Evolutionary conservation across 2,888 invertebrate genomes (phyloP), one percentile per base, ranked within the genome.

Genomic region (Unio delphinus): DNA sequence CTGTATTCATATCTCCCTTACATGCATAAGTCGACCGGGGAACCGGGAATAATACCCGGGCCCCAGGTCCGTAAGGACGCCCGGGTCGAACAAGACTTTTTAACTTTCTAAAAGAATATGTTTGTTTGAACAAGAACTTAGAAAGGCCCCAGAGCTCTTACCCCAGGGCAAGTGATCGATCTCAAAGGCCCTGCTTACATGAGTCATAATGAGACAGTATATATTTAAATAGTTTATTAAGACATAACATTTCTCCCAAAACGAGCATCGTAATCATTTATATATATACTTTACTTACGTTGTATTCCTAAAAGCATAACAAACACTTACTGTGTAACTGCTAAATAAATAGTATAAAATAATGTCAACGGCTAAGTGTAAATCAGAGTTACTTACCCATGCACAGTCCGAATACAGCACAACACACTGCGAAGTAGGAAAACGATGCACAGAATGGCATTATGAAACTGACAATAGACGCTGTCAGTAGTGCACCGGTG

Each of bases 351-450:
- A 4, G 59, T 18, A 26, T 59, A 11, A 15, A 23, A 15, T 1
- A 23, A 23, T 5, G 59, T 26, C 3, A 59, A 23, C 0, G 23
- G 11, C 20, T 54, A 11, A n/a, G 8, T 26, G 28, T 59, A 23
- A 58, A 26, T 59, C 59, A 15, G 8, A 26, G 55, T 17, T 15
- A 76, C 86, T 80, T 71, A 88, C 88, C 88, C 87, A 88, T 88
- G 65, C 88, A 87, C 4, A 87, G 63, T 0, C 88, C 88, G 71
- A 87, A 88, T 1, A 85, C 73, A 8, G 74, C 83, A 11, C 84
- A 73, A 69, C 83, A 82, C 3, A 74, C 17, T 0, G 77, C 81
- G 23, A 88, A 68, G 0, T 78, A 34, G 3, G 68, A 45, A 69
- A 85, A 87, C n/a, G 67, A 72, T 7, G 74, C 55, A 55, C 85